Conservation (phyloP, 2,113 vertebrate species). For the Sialia sialis region DNA sequence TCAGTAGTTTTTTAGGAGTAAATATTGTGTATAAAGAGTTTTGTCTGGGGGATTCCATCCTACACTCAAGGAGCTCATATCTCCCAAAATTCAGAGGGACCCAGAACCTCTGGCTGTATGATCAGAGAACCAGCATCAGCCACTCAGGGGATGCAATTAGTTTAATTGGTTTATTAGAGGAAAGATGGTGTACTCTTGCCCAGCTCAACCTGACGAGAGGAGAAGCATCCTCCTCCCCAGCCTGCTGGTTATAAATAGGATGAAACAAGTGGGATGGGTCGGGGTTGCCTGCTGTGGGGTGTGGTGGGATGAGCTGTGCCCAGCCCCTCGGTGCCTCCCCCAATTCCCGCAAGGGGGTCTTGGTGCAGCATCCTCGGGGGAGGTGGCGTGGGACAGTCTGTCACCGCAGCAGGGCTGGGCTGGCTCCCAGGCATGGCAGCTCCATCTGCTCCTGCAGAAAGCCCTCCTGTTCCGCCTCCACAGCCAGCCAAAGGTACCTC, state of each 20-base stretch:
- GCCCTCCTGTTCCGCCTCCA: constrained; percentile 17
- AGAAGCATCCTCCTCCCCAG: background rate
- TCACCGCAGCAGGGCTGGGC: constrained; percentile 40
- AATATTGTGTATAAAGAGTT: background rate
- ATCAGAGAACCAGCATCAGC: background rate
- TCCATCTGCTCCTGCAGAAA: constrained; percentile 56
- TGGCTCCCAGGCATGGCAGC: constrained; percentile 31
- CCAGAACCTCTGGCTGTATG: background rate
- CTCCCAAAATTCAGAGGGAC: background rate
- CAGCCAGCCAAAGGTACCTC: constrained; percentile 8
- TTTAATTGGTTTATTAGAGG: background rate
- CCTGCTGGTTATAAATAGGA: background rate
- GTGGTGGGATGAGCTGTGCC: background rate
- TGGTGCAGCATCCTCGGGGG: background rate
- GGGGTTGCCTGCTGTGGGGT: background rate
- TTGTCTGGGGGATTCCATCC: background rate
- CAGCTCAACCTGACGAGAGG: background rate
- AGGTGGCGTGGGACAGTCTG: constrained; percentile 42
- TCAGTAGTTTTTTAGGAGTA: background rate
- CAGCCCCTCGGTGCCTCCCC: background rate
- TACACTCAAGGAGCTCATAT: rapidly evolving
- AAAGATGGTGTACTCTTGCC: background rate
- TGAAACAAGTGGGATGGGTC: rapidly evolving
- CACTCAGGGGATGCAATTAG: background rate
- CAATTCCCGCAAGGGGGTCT: background rate